Evolutionary conservation across 1,140 invertebrate genomes (phyloP), one percentile per base, ranked within the genome.

Genomic region (Mercenaria mercenaria): DNA sequence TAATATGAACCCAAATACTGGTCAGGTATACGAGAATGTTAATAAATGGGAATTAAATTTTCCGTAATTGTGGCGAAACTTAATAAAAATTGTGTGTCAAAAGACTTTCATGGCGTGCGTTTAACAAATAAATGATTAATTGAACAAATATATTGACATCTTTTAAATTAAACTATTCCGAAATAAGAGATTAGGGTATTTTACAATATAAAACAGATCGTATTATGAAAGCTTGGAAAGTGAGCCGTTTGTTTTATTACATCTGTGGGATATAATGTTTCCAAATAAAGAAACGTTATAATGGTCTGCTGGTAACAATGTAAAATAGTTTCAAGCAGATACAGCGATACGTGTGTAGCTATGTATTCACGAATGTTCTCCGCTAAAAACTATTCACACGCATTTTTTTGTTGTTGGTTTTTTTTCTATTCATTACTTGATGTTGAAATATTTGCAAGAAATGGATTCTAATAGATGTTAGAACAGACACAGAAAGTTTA

Each of bases 71-170:
- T 64, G n/a, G 26, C 10, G 2, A 64, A 64, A 64, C n/a, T 64
- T 64, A 64, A 64, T 64, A 8, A 64, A 64, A 64, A 64, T 29
- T 59, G 15, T 20, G 15, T 64, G 59, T 64, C 59, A 64, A 64
- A 64, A 64, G 59, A 64, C n/a, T 29, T 29, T 64, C 59, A n/a
- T 26, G 1, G 59, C 4, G 26, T 15, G 26, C 59, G 26, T 64
- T 72, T 39, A 72, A 72, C 67, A 72, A 72, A 72, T 72, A 72
- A 6, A 72, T 39, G 67, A 72, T 72, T 72, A 72, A 72, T 72
- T 72, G 67, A 72, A 20, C 34, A 72, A 72, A 72, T 72, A 72
- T 23, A 72, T 72, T 37, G 37, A 72, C 37, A 39, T 39, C 34
- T 72, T 72, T 72, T 41, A 39, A 39, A 72, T 72, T 64, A 41